Evolutionary conservation across 2,888 invertebrate genomes (phyloP).

Genomic region (Tanaodytes sp.): DNA sequence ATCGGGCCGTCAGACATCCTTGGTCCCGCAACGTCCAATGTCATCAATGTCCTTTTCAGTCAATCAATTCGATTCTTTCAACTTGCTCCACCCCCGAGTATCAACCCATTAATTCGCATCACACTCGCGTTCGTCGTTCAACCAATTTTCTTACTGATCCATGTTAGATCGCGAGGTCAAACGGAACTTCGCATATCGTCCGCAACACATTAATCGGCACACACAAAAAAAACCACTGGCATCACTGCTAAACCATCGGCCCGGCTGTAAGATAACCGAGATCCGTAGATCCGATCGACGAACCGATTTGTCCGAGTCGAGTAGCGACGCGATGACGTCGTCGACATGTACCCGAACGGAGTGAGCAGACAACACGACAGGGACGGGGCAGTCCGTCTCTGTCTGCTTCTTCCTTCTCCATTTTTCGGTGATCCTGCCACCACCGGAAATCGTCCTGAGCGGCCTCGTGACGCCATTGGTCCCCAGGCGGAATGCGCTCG

Average conservation of each 20-base stretch:
- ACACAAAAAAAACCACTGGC: too few species aligned
- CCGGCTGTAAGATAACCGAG: too few species aligned
- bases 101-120: too few species aligned
- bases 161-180: too few species aligned
- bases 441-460: slow-evolving; percentile 42
- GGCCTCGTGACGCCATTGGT: slow-evolving; percentile 51
- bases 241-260: too few species aligned
- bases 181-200: not conserved
- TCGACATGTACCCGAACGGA: slow-evolving; percentile 60
- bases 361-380: slow-evolving; percentile 59
- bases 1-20: slow-evolving; percentile 69
- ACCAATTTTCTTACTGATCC: too few species aligned
- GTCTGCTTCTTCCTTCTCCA: slow-evolving; percentile 37
- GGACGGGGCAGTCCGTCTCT: slow-evolving; percentile 36
- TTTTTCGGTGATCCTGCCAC: slow-evolving; percentile 37
- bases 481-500: slow-evolving; percentile 54
- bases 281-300: too few species aligned
- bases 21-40: slow-evolving; percentile 18
- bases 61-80: too few species aligned
- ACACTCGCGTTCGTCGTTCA: too few species aligned
- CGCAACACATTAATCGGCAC: too few species aligned
- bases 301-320: too few species aligned
- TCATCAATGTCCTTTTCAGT: slow-evolving; percentile 5
- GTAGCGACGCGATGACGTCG: slow-evolving; percentile 14
- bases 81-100: too few species aligned